Evolutionary conservation across 2,888 invertebrate genomes (phyloP).

Genomic region (Ditylenchus weischeri): DNA sequence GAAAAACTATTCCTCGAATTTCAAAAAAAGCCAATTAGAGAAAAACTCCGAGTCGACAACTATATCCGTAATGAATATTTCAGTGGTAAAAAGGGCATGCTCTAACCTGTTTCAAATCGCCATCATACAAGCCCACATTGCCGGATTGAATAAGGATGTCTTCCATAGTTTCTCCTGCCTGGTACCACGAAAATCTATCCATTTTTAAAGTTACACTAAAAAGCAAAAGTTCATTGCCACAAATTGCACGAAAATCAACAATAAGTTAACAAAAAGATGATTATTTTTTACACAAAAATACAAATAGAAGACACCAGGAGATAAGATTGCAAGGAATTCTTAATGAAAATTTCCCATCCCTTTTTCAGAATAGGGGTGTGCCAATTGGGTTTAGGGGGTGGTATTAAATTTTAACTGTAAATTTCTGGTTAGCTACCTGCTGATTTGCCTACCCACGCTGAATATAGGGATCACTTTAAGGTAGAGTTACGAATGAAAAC

Average conservation of each 20-base stretch:
- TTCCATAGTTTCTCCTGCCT: conserved; percentile 55
- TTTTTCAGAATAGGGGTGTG: too few species aligned
- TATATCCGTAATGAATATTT: background rate
- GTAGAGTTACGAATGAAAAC: too few species aligned
- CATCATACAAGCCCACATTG: conserved; percentile 56
- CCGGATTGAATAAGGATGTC: conserved; percentile 56
- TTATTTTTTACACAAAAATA: background rate
- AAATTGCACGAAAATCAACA: conserved; percentile 13
- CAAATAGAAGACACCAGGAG: background rate
- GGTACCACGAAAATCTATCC: conserved; percentile 56
- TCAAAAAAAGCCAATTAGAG: too few species aligned
- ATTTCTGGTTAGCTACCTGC: too few species aligned
- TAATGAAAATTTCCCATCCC: too few species aligned
- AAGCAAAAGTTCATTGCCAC: background rate
- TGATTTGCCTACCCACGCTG: too few species aligned
- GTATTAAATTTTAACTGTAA: too few species aligned
- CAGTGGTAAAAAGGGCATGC: background rate
- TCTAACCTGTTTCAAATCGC: conserved; percentile 53
- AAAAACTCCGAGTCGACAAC: too few species aligned
- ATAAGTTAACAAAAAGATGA: background rate
- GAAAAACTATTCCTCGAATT: too few species aligned
- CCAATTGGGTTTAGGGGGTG: too few species aligned
- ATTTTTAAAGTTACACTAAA: conserved; percentile 29
- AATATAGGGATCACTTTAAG: too few species aligned
- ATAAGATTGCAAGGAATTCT: background rate